A percentile compares a stretch with the other conserved stretches of the same genome.
Conservation (phyloP, 2,888 invertebrate species). For the Antheraea assamensis region DNA sequence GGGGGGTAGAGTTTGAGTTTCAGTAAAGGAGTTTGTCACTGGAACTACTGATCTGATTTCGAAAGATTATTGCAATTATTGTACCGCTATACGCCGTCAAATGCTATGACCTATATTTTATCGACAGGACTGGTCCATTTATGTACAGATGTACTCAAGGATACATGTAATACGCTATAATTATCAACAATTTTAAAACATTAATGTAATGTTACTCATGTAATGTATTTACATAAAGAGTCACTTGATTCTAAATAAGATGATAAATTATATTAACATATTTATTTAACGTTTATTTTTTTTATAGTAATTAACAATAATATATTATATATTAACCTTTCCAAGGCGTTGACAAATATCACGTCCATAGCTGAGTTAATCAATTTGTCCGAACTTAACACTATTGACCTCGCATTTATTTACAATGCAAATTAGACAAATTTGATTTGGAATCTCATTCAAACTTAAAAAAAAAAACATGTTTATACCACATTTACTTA, state of each 20-base stretch:
- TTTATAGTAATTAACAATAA: neutral
- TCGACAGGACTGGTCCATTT: no score
- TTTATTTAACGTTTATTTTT: neutral
- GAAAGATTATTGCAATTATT: no score
- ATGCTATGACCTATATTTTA: no score
- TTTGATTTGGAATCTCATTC: neutral
- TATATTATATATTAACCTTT: conserved; percentile 11
- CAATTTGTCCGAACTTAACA: neutral
- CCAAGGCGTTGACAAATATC: neutral
- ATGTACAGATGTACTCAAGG: no score
- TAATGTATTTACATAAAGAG: neutral
- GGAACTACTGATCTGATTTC: no score
- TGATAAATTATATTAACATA: neutral
- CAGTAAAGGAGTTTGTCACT: no score
- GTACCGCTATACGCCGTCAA: no score
- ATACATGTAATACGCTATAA: no score
- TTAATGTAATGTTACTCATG: neutral
- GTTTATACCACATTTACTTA: neutral
- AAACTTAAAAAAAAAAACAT: neutral
- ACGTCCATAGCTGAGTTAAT: neutral
- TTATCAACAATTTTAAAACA: no score
- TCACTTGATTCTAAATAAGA: neutral
- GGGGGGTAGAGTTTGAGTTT: no score
- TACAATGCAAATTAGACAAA: conserved; percentile 10
- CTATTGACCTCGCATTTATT: conserved; percentile 8